A percentile compares a stretch with the other conserved stretches of the same genome.
These are phyloP conservation scores for Helarctos malayanus DNA, from an alignment of 2,797 vertebrate species.

Conservation along the genomic window DNA sequence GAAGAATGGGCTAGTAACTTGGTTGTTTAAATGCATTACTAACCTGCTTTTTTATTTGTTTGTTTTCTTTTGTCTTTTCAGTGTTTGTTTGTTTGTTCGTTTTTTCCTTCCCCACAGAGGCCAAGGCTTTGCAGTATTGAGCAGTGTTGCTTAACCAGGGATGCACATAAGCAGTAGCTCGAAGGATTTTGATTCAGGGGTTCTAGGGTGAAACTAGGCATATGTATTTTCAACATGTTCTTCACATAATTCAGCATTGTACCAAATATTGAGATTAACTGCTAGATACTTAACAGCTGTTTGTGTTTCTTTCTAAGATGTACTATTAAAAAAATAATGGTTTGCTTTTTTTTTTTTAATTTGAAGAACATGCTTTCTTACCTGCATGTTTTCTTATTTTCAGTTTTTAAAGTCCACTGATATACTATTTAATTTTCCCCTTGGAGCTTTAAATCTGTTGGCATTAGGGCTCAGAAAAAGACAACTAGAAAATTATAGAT, in stretches of 20 bases:
- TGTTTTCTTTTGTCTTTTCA: neutral
- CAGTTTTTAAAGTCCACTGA: neutral
- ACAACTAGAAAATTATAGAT: slow-evolving; percentile 72
- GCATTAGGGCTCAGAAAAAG: neutral
- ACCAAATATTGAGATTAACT: neutral
- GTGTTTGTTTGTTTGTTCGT: neutral
- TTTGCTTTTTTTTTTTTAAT: neutral
- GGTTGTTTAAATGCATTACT: slow-evolving; percentile 75
- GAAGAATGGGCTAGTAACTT: slow-evolving; percentile 79
- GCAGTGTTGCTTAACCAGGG: neutral
- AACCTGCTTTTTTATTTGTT: neutral
- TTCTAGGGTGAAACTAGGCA: neutral
- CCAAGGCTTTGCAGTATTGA: neutral
- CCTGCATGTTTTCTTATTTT: neutral
- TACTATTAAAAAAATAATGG: neutral
- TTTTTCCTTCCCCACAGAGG: neutral
- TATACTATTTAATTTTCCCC: slow-evolving; percentile 21
- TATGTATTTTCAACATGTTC: neutral
- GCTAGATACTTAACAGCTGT: neutral
- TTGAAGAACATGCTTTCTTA: slow-evolving; percentile 43
- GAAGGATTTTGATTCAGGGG: neutral
- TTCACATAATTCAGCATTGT: neutral
- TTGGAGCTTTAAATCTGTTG: slow-evolving; percentile 2
- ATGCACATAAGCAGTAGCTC: neutral
- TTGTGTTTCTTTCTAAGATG: neutral